Evolutionary conservation across 2,888 invertebrate species (phyloP).

Genomic region (Lasioglossum pauxillum): DNA sequence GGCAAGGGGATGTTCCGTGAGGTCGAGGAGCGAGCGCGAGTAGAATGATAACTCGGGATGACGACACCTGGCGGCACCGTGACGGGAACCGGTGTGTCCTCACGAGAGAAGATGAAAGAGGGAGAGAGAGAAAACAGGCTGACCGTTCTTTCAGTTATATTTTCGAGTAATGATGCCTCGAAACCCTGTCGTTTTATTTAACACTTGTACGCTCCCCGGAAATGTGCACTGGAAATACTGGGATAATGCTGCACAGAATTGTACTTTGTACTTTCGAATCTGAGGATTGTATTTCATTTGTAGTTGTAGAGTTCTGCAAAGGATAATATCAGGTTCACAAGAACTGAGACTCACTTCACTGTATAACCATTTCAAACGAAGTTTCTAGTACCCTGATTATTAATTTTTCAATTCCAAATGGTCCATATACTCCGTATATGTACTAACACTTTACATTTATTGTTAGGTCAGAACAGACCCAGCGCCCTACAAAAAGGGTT

Average conservation of each 20-base stretch:
- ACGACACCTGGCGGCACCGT: conserved; percentile 24
- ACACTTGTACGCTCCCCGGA: not conserved
- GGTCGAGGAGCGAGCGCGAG: conserved; percentile 15
- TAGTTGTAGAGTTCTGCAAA: not conserved
- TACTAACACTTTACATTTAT: not conserved
- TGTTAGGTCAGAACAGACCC: not conserved
- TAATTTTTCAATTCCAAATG: too few species aligned
- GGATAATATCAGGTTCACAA: too few species aligned
- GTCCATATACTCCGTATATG: too few species aligned
- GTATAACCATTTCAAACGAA: not conserved
- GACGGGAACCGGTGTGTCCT: conserved; percentile 15
- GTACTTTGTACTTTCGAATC: not conserved
- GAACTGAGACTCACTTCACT: not conserved
- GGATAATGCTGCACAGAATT: not conserved
- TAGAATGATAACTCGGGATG: conserved; percentile 41
- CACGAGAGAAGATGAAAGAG: not conserved
- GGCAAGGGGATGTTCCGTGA: conserved; percentile 32
- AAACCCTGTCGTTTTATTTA: not conserved
- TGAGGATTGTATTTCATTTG: not conserved
- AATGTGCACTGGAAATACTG: not conserved
- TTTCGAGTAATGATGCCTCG: not conserved
- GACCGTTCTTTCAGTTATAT: not conserved
- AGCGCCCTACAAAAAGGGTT: not conserved
- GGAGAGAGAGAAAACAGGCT: not conserved
- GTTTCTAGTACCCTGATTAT: too few species aligned